These are phyloP conservation scores for Limonius californicus DNA, from an alignment of 1,140 invertebrate genomes.

Conservation along the genomic window DNA sequence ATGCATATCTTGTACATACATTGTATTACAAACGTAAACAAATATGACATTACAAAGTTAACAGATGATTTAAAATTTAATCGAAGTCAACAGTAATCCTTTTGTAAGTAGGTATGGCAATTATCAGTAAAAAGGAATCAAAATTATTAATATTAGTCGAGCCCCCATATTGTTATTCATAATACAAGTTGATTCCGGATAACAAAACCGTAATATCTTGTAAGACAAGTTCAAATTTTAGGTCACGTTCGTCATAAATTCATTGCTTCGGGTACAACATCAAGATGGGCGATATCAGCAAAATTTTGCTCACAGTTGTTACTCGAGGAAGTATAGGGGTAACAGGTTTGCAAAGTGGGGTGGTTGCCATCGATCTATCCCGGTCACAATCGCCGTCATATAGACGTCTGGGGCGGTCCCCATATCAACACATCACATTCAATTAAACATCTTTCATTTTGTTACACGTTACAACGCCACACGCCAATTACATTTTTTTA, in stretches of 20 bases:
- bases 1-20: too few species aligned
- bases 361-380: constrained; percentile 38
- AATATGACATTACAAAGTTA: too few species aligned
- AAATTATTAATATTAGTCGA: too few species aligned
- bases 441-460: constrained; percentile 33
- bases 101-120: too few species aligned
- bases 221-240: not conserved
- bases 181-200: too few species aligned
- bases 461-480: constrained; percentile 25
- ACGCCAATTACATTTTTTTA: constrained; percentile 22
- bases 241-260: not conserved
- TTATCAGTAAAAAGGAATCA: too few species aligned
- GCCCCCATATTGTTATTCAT: too few species aligned
- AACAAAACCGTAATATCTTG: too few species aligned
- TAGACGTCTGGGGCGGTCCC: constrained; percentile 41
- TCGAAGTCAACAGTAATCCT: too few species aligned
- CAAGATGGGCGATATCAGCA: constrained; percentile 1
- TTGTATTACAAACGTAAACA: too few species aligned
- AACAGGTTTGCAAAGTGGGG: constrained; percentile 17
- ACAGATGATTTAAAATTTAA: too few species aligned
- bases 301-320: constrained; percentile 8
- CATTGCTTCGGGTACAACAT: not conserved
- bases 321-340: constrained; percentile 23
- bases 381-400: constrained; percentile 36
- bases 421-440: constrained; percentile 38